Conservation (phyloP, 2,888 invertebrate genomes). For the Acanthosoma haemorrhoidale region DNA sequence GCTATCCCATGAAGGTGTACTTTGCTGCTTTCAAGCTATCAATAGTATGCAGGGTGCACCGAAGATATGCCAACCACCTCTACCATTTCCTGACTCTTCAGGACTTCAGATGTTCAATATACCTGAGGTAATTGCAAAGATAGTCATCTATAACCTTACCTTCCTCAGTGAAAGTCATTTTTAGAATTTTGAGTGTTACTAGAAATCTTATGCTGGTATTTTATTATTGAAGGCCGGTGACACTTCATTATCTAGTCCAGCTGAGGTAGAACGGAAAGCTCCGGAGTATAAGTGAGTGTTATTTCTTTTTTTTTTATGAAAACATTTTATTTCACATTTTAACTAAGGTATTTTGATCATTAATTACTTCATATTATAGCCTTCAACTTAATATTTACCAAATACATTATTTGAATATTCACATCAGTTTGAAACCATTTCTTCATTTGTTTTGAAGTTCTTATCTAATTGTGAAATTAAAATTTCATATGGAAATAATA, state of each 20-base stretch:
- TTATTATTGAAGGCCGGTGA: neutral
- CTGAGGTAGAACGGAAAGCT: neutral
- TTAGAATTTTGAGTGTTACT: no score
- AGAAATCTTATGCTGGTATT: neutral
- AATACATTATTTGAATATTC: no score
- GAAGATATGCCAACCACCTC: constrained; percentile 59
- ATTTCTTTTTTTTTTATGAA: neutral
- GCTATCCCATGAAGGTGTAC: constrained; percentile 68
- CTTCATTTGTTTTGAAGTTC: no score
- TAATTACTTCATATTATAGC: no score
- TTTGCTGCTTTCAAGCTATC: constrained; percentile 71
- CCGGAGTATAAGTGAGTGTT: neutral
- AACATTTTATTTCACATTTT: no score
- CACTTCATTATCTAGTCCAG: neutral
- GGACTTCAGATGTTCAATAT: constrained; percentile 40
- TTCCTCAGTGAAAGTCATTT: no score
- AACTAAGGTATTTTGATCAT: no score
- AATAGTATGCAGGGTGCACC: constrained; percentile 59
- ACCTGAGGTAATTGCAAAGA: constrained; percentile 12
- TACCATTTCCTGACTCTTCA: constrained; percentile 48
- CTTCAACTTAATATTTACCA: no score
- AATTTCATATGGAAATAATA: no score
- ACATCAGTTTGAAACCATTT: no score
- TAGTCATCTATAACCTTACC: no score
- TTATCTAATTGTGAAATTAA: no score